phyloP scores from a whole-genome alignment of 1,140 invertebrate species.

The Listronotus bonariensis region DNA sequence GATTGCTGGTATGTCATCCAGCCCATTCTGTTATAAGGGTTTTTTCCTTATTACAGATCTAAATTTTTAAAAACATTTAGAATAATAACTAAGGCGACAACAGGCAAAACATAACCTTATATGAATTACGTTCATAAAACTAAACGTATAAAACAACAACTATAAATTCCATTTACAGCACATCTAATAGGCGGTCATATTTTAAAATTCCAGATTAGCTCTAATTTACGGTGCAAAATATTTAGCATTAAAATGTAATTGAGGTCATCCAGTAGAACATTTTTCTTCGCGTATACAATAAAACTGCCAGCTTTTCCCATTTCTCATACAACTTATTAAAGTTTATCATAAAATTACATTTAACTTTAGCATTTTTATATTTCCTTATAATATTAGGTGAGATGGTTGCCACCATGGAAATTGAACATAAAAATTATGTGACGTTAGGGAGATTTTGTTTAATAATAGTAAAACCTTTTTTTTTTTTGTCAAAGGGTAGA shows the following conservation, averaged over 20 bases:
- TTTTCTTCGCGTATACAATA: slow-evolving; percentile 12
- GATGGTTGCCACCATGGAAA: too few relatives aligned
- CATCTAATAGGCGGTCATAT: slow-evolving; percentile 6
- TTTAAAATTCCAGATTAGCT: slow-evolving; percentile 9
- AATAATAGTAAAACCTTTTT: too few relatives aligned
- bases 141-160: neutral
- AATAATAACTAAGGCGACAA: too few relatives aligned
- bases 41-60: too few relatives aligned
- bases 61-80: too few relatives aligned
- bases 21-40: too few relatives aligned
- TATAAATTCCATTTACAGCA: slow-evolving; percentile 9
- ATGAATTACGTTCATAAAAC: too few relatives aligned
- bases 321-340: slow-evolving; percentile 13
- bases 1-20: too few relatives aligned
- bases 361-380: slow-evolving; percentile 8
- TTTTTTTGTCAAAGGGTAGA: too few relatives aligned
- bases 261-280: slow-evolving; percentile 10
- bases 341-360: slow-evolving; percentile 12
- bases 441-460: too few relatives aligned
- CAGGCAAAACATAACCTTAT: too few relatives aligned
- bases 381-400: slow-evolving; percentile 2
- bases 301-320: slow-evolving; percentile 14
- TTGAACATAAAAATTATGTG: too few relatives aligned
- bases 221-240: slow-evolving; percentile 11
- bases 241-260: slow-evolving; percentile 14